A percentile compares a stretch with the other conserved stretches of the same genome.
Evolutionary conservation across 2,113 vertebrate species (phyloP).

Genomic region (Tachuris rubrigastra): DNA sequence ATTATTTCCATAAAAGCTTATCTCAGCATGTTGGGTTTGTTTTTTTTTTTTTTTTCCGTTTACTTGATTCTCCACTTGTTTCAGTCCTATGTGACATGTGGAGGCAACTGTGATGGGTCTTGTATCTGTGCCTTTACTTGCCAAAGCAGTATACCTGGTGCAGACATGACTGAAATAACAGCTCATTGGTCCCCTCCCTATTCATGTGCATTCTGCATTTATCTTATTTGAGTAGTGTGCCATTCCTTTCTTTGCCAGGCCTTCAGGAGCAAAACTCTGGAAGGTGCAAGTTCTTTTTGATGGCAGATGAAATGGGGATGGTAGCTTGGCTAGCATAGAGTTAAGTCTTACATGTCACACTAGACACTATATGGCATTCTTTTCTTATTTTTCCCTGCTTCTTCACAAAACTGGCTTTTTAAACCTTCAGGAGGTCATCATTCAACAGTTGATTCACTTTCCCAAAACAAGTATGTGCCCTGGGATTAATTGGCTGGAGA

Average conservation of each 20-base stretch:
- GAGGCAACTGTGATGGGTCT: background rate
- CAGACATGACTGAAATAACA: background rate
- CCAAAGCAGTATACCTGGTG: background rate
- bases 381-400: background rate
- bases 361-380: background rate
- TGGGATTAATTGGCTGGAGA: constrained; percentile 17
- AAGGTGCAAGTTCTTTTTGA: background rate
- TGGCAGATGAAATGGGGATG: background rate
- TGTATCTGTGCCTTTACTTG: background rate
- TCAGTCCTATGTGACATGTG: background rate
- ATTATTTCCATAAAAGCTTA: background rate
- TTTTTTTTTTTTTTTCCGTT: background rate
- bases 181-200: background rate
- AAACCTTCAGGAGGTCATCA: background rate
- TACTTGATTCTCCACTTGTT: background rate
- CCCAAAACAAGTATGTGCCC: background rate
- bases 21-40: background rate
- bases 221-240: background rate
- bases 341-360: background rate
- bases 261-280: background rate
- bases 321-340: background rate
- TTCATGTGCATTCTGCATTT: background rate
- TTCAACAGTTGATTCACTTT: background rate
- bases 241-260: background rate
- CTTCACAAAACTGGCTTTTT: background rate